These are phyloP conservation scores for Emydoidea blandingii DNA, from an alignment of 2,797 vertebrate species.

Conservation along the genomic window DNA sequence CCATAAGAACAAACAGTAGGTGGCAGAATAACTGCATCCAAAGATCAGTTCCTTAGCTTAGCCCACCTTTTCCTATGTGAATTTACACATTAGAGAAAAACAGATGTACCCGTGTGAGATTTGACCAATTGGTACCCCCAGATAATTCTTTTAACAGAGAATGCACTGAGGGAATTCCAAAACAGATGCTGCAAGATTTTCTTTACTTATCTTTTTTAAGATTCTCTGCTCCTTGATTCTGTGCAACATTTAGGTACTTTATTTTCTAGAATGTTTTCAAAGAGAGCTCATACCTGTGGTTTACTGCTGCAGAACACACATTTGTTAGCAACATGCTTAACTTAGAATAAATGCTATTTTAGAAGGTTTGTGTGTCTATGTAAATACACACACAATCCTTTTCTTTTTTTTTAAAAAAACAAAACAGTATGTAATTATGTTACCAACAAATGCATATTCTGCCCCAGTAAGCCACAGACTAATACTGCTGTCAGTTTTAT, in stretches of 20 bases:
- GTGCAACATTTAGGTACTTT: not conserved
- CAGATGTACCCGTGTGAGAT: conserved; percentile 56
- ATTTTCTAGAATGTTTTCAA: conserved; percentile 4
- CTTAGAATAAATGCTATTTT: conserved; percentile 22
- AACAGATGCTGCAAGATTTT: conserved; percentile 65
- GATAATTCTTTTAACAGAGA: conserved; percentile 67
- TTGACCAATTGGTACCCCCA: conserved; percentile 50
- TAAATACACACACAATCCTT: not conserved
- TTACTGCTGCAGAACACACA: not conserved
- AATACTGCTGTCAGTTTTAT: conserved; percentile 24
- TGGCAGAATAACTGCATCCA: conserved; percentile 81
- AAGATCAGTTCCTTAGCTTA: conserved; percentile 7
- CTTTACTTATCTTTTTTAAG: conserved; percentile 48
- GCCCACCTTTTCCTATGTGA: conserved; percentile 27
- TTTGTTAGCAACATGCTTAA: not conserved
- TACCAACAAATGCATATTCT: not conserved
- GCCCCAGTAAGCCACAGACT: not conserved
- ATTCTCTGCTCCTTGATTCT: not conserved
- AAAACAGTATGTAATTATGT: not conserved
- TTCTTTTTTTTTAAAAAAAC: not conserved
- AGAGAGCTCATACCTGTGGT: not conserved
- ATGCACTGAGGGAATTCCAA: conserved; percentile 61
- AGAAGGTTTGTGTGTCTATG: not conserved
- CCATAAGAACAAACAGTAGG: conserved; percentile 75
- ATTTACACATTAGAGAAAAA: conserved; percentile 14